Evolutionary conservation across 2,113 vertebrate species (phyloP), one percentile per base, ranked within the genome.

Genomic region (Dipodomys stephensi): DNA sequence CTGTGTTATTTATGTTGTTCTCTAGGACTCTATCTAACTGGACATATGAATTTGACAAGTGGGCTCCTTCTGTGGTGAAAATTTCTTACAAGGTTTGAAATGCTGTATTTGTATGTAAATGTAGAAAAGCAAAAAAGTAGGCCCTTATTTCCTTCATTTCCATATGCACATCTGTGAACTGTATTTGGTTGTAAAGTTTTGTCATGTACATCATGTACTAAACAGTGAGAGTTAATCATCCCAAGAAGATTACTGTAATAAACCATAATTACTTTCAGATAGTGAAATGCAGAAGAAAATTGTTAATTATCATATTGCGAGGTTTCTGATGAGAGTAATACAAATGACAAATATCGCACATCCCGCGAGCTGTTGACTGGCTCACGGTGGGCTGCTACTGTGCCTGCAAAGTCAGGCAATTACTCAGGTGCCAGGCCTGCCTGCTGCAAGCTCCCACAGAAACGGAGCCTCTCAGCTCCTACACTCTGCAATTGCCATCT

Each of bases 21-120:
- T 91, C 3, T 95, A 99, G 99, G 97, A 99, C 99, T 88, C 98
- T 99, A 94, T 99, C 99, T 77, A 99, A 99, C 97, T 99, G 99
- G 99, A 98, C 99, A 30, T 99, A 99, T 0, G 99, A 99, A 96
- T 99, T 99, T 95, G 99, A 99, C 98, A 99, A 99, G 97, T 99
- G 99, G 99, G 98, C 99, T 23, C 99, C 99, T 81, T 99, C 99
- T 92, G 99, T 99, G 96, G 99, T 99, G 96, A 99, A 99, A 98
- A 99, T 99, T 95, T 98, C 99, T 86, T 99, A 99, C 98, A 99
- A 99, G 99, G 99, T 99, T 97, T 98, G 98, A 84, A 97, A 93
- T 69, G 27, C 32, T 90, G 97, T 96, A 87, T 97, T 28, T 96
- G 39, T 96, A 77, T 84, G 95, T 94, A 93, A 94, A 83, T 78